Evolutionary conservation across 2,888 invertebrate species (phyloP).

Genomic region (Seladonia tumulorum): DNA sequence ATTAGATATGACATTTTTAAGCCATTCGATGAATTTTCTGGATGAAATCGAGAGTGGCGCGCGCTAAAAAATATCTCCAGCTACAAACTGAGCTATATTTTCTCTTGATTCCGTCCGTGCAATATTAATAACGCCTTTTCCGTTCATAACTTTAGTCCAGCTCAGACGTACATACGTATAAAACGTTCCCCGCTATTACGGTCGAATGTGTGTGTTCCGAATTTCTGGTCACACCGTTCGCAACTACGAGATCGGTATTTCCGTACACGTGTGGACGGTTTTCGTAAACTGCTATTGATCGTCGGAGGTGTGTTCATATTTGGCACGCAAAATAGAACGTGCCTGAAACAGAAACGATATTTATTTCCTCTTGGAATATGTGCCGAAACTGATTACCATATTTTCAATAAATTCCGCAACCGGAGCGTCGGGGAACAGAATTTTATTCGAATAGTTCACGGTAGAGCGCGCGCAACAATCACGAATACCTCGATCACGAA

Average conservation of each 20-base stretch:
- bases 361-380: conserved; percentile 49
- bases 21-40: too few species aligned
- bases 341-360: conserved; percentile 50
- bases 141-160: background rate
- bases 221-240: background rate
- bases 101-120: background rate
- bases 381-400: conserved; percentile 51
- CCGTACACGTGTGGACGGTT: conserved; percentile 16
- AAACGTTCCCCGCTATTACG: background rate
- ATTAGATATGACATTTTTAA: too few species aligned
- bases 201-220: background rate
- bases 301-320: conserved; percentile 38
- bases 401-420: conserved; percentile 53
- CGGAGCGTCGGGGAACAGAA: conserved; percentile 34
- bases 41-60: too few species aligned
- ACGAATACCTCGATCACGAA: background rate
- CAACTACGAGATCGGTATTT: conserved; percentile 13
- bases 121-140: background rate
- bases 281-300: conserved; percentile 48
- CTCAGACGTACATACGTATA: background rate
- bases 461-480: background rate
- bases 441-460: conserved; percentile 24
- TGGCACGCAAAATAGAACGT: conserved; percentile 50
- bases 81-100: too few species aligned
- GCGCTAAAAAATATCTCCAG: too few species aligned